Evolutionary conservation across 92 coral and sea anemone genomes (phyloP).

Genomic region (Porites lobata): DNA sequence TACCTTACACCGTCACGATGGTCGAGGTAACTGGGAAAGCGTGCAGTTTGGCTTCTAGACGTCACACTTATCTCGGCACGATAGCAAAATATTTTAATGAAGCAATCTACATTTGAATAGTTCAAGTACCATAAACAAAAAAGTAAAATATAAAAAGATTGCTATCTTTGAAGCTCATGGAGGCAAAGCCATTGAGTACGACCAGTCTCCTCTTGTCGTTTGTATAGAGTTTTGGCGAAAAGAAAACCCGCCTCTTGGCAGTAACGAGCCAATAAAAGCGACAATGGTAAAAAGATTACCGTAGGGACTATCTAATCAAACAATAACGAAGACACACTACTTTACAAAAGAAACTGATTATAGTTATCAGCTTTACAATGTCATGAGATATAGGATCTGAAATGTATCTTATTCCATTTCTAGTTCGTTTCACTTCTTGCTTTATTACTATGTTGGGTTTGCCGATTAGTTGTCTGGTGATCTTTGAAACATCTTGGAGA

Average conservation of each 20-base stretch:
- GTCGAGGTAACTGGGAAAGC: background rate
- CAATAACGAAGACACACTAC: conserved; percentile 15
- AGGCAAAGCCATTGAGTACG: background rate
- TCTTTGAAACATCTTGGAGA: background rate
- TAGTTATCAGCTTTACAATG: conserved; percentile 13
- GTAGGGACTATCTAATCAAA: conserved; percentile 18
- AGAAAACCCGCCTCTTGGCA: background rate
- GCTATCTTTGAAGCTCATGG: conserved; percentile 38
- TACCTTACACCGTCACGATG: background rate
- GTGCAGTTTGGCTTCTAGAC: conserved; percentile 9
- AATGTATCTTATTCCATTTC: conserved; percentile 8
- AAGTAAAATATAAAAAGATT: conserved; percentile 39
- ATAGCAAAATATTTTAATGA: conserved; percentile 47
- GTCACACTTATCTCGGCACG: conserved; percentile 20
- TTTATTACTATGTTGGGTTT: background rate
- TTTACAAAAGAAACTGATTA: conserved; percentile 2
- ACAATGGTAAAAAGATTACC: conserved; percentile 16
- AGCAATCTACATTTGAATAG: conserved; percentile 60
- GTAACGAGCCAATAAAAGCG: background rate
- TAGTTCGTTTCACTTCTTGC: background rate
- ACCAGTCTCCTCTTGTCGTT: background rate
- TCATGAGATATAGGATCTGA: conserved; percentile 22
- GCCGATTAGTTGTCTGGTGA: background rate
- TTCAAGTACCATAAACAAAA: conserved; percentile 51
- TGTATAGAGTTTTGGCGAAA: background rate